Evolutionary conservation across 2,113 vertebrate species (phyloP), one percentile per base, ranked within the genome.

Genomic region (Rhizomys pruinosus): DNA sequence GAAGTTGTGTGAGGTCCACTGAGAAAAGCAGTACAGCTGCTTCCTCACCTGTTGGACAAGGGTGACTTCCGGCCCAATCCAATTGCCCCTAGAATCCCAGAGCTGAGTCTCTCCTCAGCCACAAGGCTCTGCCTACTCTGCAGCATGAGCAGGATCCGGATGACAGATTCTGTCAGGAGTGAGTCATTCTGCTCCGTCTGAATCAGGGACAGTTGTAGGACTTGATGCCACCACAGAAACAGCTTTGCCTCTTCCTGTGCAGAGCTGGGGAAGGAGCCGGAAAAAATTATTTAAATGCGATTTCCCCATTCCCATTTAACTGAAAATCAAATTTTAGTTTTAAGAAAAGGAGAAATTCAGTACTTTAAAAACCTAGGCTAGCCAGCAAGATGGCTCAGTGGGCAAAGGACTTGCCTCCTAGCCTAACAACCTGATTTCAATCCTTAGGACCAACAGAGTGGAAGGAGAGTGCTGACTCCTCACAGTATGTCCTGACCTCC

Each of bases 191-290:
- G 99, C 77, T 99, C 98, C 7, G 97, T 93, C 97, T 99, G 99
- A 37, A 99, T 97, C 97, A 99, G 98, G 95, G 99, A 98, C 32
- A 99, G 97, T 91, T 98, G 98, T 89, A 99, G 96, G 16, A 98
- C 97, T 96, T 99, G 99, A 94, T 99, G 99, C 99, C 99, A 99
- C 99, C 99, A 99, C 20, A 99, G 97, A 86, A 99, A 99, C 94
- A 99, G 98, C 96, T 99, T 99, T n/a, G 99, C 98, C 96, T 99
- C 99, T 39, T 99, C 99, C 37, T 97, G 97, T 4, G 97, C 92
- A 61, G 98, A 98, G 90, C 99, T 99, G 97, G 90, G 20, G 52
- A 7, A 39, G 78, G 19, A 82, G 71, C 15, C 8, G 3, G 74
- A 82, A 7, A 69, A 94, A 68, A 19, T 10, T 55, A 55, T 12